A percentile compares a stretch with the other conserved stretches of the same genome.
phyloP scores from a whole-genome alignment of 2,797 vertebrate genomes.

The Otus scops region DNA sequence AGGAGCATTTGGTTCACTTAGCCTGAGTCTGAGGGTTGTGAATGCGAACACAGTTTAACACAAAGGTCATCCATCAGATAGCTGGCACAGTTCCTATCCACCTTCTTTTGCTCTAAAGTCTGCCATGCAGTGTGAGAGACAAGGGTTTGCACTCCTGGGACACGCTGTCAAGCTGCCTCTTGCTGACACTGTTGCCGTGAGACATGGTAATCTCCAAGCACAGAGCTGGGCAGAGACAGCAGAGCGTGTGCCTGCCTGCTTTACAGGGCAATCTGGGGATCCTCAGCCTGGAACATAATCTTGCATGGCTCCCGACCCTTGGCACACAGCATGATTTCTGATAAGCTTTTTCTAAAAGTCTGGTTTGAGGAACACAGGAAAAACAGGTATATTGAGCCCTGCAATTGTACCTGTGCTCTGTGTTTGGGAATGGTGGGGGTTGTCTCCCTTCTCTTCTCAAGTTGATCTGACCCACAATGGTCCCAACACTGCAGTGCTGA shows the following conservation, averaged over 20 bases:
- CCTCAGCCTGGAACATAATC: neutral
- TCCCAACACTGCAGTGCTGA: neutral
- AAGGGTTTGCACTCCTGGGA: neutral
- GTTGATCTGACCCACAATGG: rapidly evolving
- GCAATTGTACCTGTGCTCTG: neutral
- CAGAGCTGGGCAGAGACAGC: neutral
- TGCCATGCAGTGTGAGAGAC: neutral
- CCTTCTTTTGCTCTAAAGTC: neutral
- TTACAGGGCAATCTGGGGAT: neutral
- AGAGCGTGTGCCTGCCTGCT: rapidly evolving
- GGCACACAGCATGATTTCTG: neutral
- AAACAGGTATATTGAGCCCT: neutral
- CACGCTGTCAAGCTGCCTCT: neutral
- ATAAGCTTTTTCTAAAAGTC: neutral
- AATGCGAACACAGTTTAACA: conserved; percentile 45
- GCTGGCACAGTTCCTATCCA: neutral
- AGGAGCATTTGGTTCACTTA: conserved; percentile 45
- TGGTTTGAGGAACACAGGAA: neutral
- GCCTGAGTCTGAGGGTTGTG: conserved; percentile 16
- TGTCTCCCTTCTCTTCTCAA: neutral
- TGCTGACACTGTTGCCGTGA: neutral
- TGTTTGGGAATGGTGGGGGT: neutral
- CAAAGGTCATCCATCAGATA: conserved; percentile 23
- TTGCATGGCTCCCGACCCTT: neutral
- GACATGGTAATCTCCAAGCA: neutral